A percentile compares a stretch with the other conserved stretches of the same genome.
Conservation (phyloP, 2,888 invertebrate species). For the Andrena hattorfiana region DNA sequence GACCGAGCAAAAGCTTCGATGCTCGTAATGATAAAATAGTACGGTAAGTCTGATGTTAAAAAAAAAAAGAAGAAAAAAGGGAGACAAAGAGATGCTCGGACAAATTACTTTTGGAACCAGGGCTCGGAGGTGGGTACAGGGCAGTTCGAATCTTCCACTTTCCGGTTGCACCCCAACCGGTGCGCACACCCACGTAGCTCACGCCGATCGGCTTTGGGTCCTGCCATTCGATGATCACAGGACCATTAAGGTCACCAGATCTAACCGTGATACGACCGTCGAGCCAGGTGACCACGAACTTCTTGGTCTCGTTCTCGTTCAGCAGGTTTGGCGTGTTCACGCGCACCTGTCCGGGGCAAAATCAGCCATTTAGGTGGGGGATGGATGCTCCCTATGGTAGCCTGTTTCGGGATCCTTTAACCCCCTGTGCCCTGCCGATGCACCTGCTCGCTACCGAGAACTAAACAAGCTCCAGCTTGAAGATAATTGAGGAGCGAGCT, state of each 20-base stretch:
- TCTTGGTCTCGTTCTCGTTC: conserved; percentile 86
- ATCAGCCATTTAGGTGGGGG: conserved; percentile 24
- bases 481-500: too few species aligned
- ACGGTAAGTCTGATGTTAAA: neutral
- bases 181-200: conserved; percentile 88
- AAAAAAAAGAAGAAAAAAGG: neutral
- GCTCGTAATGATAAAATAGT: neutral
- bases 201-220: conserved; percentile 88
- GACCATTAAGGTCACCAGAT: conserved; percentile 85
- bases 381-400: neutral
- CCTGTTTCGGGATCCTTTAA: conserved; percentile 8
- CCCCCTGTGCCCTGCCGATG: neutral
- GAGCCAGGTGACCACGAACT: conserved; percentile 87
- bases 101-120: conserved; percentile 61
- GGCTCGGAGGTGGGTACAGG: conserved; percentile 63
- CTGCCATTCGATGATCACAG: conserved; percentile 87
- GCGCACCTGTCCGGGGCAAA: conserved; percentile 85
- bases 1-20: neutral
- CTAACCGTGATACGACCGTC: conserved; percentile 86
- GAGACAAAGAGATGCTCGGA: conserved; percentile 21
- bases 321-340: conserved; percentile 87
- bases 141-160: conserved; percentile 87
- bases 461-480: too few species aligned
- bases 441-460: neutral
- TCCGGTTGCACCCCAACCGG: conserved; percentile 89